phyloP scores from a whole-genome alignment of 2,113 vertebrate genomes.

The Neolamprologus modestus region DNA sequence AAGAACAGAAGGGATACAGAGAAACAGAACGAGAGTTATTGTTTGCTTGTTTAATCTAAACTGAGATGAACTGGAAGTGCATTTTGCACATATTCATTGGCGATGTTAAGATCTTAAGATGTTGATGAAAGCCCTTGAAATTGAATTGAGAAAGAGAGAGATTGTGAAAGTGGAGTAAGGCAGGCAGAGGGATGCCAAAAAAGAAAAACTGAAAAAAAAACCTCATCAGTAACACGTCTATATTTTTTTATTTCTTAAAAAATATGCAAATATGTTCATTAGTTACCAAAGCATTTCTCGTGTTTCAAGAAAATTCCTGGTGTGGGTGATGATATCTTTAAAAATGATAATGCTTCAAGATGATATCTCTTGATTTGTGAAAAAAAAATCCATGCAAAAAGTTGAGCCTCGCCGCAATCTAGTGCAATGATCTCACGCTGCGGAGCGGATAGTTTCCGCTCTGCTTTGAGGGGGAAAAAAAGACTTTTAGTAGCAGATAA shows the following conservation, averaged over 20 bases:
- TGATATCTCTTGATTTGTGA: background rate
- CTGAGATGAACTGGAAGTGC: background rate
- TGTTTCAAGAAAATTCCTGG: background rate
- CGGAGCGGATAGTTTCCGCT: background rate
- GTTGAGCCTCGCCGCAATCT: background rate
- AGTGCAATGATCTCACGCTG: background rate
- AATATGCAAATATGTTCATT: background rate
- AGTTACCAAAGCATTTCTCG: background rate
- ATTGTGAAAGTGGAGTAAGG: background rate
- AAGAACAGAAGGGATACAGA: background rate
- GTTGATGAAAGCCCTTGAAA: background rate
- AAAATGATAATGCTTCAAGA: background rate
- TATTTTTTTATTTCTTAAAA: background rate
- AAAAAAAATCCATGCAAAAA: background rate
- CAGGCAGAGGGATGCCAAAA: background rate
- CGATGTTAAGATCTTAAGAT: background rate
- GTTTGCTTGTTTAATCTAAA: background rate
- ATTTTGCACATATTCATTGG: background rate
- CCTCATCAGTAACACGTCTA: background rate
- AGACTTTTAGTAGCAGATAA: background rate
- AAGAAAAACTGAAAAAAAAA: fast-evolving
- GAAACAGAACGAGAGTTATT: background rate
- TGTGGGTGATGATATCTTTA: background rate
- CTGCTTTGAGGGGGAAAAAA: background rate
- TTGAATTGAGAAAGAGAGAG: background rate